Evolutionary conservation across 2,113 vertebrate species (phyloP).

Genomic region (Gnathochromis pfefferi): DNA sequence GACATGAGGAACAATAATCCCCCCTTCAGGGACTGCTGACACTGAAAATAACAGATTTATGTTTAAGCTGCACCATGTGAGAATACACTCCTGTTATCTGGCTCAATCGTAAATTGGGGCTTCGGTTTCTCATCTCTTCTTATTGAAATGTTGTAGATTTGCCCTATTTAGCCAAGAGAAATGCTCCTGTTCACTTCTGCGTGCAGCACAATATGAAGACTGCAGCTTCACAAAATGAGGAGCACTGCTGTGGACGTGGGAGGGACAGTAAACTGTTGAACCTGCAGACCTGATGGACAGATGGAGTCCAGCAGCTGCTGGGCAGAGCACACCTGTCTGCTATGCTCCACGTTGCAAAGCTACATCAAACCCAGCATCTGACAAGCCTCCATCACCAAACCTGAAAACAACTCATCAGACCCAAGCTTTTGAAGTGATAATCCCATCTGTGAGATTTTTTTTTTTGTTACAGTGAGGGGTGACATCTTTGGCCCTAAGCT

Average conservation of each 20-base stretch:
- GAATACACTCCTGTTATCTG: conserved; percentile 8
- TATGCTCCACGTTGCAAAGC: not conserved
- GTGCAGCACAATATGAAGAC: not conserved
- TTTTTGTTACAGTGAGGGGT: not conserved
- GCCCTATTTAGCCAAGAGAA: not conserved
- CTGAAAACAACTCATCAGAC: conserved; percentile 21
- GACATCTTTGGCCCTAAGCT: not conserved
- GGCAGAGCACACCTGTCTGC: not conserved
- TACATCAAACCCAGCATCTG: conserved; percentile 1
- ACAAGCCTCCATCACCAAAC: conserved; percentile 3
- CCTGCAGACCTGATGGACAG: not conserved
- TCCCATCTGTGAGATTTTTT: not conserved
- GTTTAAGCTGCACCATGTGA: conserved; percentile 3
- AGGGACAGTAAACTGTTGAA: not conserved
- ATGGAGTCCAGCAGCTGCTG: not conserved
- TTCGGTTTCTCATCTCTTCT: not conserved
- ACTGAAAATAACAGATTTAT: conserved; percentile 27
- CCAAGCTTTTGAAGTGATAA: conserved; percentile 15
- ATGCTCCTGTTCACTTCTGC: not conserved
- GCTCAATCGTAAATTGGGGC: not conserved
- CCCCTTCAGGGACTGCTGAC: conserved; percentile 36
- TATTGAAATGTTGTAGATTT: not conserved
- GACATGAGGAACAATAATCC: conserved; percentile 17
- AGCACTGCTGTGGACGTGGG: not conserved
- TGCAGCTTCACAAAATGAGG: not conserved